These are phyloP conservation scores for Molorchus minor DNA, from an alignment of 2,888 invertebrate species.

Conservation along the genomic window DNA sequence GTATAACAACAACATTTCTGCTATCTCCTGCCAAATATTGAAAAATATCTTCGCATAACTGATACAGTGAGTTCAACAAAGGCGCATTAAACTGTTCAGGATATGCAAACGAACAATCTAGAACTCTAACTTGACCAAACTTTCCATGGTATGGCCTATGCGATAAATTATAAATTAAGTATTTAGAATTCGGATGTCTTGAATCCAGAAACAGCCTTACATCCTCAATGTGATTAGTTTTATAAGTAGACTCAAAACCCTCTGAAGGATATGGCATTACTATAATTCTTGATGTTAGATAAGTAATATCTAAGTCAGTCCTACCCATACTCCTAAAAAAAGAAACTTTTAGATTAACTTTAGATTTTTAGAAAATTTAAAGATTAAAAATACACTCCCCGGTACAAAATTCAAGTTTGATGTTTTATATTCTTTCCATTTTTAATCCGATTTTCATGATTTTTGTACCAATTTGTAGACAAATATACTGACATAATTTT, in stretches of 20 bases:
- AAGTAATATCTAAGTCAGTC: slow-evolving; percentile 90
- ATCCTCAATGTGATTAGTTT: slow-evolving; percentile 92
- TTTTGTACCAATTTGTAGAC: no score
- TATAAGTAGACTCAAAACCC: slow-evolving; percentile 91
- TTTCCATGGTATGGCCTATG: slow-evolving; percentile 67
- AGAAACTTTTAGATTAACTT: no score
- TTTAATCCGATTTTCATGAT: no score
- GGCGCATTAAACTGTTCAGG: slow-evolving; percentile 78
- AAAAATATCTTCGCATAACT: slow-evolving; percentile 87
- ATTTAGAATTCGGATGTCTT: slow-evolving; percentile 75
- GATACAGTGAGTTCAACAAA: slow-evolving; percentile 80
- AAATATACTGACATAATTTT: no score
- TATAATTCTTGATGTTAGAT: slow-evolving; percentile 88
- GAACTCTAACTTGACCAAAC: slow-evolving; percentile 69
- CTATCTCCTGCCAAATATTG: slow-evolving; percentile 84
- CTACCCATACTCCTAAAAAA: slow-evolving; percentile 78
- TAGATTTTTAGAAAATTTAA: no score
- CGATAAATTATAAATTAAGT: slow-evolving; percentile 87
- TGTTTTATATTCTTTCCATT: no score
- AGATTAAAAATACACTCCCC: no score
- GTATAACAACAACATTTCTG: slow-evolving; percentile 83
- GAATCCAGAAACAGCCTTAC: slow-evolving; percentile 83
- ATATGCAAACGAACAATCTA: slow-evolving; percentile 73
- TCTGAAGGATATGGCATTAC: slow-evolving; percentile 97
- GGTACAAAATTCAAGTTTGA: no score